A percentile compares a stretch with the other conserved stretches of the same genome.
Conservation (phyloP, 2,888 invertebrate species). For the Nemoura dubitans region DNA sequence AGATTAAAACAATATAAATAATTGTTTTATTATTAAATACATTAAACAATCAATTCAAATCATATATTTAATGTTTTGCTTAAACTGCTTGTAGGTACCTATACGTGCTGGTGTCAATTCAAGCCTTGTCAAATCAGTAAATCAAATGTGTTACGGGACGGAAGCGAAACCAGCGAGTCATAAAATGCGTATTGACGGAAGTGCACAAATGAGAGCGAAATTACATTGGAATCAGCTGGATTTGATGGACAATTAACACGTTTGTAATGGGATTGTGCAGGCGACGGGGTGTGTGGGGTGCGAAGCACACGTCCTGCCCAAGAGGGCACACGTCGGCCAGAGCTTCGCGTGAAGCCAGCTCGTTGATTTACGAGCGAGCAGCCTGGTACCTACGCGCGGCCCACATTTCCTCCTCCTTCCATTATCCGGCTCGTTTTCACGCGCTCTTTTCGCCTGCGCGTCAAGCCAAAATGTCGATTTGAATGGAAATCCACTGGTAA, state of each 20-base stretch:
- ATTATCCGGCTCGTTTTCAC: not conserved
- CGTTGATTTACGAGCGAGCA: slow-evolving; percentile 20
- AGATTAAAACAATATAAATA: too few relatives aligned
- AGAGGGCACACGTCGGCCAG: not conserved
- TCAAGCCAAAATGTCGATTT: not conserved
- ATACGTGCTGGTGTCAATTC: not conserved
- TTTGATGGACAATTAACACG: slow-evolving; percentile 17
- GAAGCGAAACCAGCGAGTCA: not conserved
- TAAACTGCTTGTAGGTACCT: too few relatives aligned
- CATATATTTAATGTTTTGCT: too few relatives aligned
- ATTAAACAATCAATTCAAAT: too few relatives aligned
- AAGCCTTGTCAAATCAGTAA: not conserved
- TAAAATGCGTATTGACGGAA: not conserved
- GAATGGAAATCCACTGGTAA: not conserved
- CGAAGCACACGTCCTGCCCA: not conserved
- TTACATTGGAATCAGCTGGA: not conserved
- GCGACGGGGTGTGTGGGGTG: not conserved
- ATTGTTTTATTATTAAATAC: too few relatives aligned
- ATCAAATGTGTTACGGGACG: too few relatives aligned
- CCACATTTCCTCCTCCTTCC: not conserved
- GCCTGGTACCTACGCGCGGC: not conserved
- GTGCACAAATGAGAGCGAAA: not conserved
- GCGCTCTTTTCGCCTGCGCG: not conserved
- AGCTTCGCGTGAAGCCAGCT: not conserved
- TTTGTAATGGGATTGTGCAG: not conserved